Conservation (phyloP, 2,797 vertebrate genomes). For the Enteromius viviparus region DNA sequence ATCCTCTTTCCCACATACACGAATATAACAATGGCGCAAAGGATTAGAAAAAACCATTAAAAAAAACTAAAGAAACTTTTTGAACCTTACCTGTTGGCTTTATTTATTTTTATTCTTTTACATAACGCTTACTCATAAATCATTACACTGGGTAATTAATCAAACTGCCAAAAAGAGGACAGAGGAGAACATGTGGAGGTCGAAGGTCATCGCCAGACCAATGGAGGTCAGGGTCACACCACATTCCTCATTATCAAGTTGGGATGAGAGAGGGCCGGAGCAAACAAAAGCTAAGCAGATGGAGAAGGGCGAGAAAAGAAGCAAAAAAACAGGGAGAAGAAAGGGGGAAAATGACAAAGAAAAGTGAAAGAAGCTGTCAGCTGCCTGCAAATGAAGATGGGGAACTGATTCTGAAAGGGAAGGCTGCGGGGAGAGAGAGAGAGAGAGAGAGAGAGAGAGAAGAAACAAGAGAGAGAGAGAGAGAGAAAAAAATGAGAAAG, state of each 20-base stretch:
- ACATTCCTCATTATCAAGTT: conserved; percentile 99
- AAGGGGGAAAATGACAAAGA: conserved; percentile 82
- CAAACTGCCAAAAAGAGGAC: conserved; percentile 99
- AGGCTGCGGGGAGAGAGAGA: conserved; percentile 68
- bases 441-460: conserved; percentile 31
- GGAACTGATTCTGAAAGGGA: conserved; percentile 71
- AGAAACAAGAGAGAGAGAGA: conserved; percentile 27
- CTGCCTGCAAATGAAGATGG: conserved; percentile 78
- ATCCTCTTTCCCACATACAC: background rate
- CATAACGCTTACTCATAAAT: conserved; percentile 99
- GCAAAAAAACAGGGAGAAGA: conserved; percentile 85
- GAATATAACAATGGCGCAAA: background rate
- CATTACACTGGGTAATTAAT: conserved; percentile 99
- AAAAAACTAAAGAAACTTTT: conserved; percentile 70
- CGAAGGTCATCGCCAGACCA: conserved; percentile 94
- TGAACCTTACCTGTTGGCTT: conserved; percentile 94
- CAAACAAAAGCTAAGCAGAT: conserved; percentile 95
- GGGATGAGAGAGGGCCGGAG: conserved; percentile 93
- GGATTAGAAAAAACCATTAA: conserved; percentile 39
- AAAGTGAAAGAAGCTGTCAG: conserved; percentile 87
- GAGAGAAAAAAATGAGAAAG: conserved; percentile 49
- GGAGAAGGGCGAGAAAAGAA: conserved; percentile 82
- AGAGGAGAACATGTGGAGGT: conserved; percentile 92
- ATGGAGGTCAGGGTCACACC: conserved; percentile 99
- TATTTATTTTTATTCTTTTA: conserved; percentile 93